Conservation (phyloP, 2,888 invertebrate species). For the Polydrusus tereticollis region DNA sequence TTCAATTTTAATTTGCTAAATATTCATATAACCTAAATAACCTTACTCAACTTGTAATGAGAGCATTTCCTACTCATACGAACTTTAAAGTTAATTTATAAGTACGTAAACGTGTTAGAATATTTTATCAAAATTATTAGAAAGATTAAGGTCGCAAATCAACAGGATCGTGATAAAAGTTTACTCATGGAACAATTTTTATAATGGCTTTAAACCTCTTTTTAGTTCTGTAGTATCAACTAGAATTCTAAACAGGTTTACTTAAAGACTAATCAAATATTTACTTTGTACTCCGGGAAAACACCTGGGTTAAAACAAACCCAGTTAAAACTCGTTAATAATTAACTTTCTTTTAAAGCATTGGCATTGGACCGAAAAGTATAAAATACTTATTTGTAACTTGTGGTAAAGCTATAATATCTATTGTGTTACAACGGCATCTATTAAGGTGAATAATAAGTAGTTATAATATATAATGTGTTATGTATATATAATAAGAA, state of each 20-base stretch:
- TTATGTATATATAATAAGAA: too few relatives aligned
- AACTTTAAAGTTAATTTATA: too few relatives aligned
- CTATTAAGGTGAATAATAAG: neutral
- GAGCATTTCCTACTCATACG: too few relatives aligned
- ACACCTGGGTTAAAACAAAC: constrained; percentile 23
- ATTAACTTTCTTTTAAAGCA: constrained; percentile 4
- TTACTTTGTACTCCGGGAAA: constrained; percentile 16
- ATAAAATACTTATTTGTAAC: neutral
- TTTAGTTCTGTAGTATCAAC: neutral
- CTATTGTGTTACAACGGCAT: neutral
- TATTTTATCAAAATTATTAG: too few relatives aligned
- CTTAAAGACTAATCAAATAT: constrained; percentile 21
- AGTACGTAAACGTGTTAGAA: too few relatives aligned
- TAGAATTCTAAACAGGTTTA: constrained; percentile 9
- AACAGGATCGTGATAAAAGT: too few relatives aligned
- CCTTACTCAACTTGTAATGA: too few relatives aligned
- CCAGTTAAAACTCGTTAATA: constrained; percentile 5
- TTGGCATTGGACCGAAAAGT: constrained; percentile 5
- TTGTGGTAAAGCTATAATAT: neutral
- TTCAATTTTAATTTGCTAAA: too few relatives aligned
- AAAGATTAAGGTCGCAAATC: too few relatives aligned
- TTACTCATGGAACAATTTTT: neutral
- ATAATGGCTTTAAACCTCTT: neutral
- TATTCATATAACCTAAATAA: too few relatives aligned
- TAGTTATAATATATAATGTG: too few relatives aligned